phyloP scores from a whole-genome alignment of 2,113 vertebrate species.

The Clupea harengus region DNA sequence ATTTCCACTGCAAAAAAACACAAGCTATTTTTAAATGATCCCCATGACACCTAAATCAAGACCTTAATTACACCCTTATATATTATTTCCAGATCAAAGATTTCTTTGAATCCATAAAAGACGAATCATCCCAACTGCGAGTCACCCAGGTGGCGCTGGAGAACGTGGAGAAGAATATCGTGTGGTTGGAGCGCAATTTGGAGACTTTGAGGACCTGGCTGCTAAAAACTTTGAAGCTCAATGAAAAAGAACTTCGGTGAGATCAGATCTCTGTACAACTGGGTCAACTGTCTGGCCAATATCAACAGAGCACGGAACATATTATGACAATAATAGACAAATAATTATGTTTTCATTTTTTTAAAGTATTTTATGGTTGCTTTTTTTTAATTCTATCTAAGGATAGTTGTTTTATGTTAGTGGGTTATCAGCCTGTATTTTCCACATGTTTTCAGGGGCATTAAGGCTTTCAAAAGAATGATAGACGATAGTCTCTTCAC shows the following conservation, averaged over 20 bases:
- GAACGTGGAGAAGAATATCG: slow-evolving; percentile 73
- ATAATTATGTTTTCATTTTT: not conserved
- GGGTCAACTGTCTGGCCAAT: not conserved
- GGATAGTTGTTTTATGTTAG: not conserved
- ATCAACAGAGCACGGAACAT: not conserved
- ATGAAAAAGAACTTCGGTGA: not conserved
- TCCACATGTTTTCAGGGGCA: not conserved
- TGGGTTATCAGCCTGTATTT: not conserved
- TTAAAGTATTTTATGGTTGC: not conserved
- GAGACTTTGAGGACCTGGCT: slow-evolving; percentile 69
- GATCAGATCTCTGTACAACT: not conserved
- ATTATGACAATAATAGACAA: not conserved
- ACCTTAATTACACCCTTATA: slow-evolving; percentile 27
- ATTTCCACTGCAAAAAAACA: not conserved
- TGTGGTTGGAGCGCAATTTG: slow-evolving; percentile 72
- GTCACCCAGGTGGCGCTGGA: slow-evolving; percentile 68
- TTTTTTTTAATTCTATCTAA: not conserved
- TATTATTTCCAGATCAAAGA: slow-evolving; percentile 63
- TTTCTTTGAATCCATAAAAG: slow-evolving; percentile 73
- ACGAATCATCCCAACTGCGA: slow-evolving; percentile 70
- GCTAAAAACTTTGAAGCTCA: slow-evolving; percentile 45
- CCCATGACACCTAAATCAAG: slow-evolving; percentile 2
- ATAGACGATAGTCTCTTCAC: not conserved
- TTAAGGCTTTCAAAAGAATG: not conserved
- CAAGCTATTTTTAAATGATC: not conserved